These are phyloP conservation scores for Heliangelus exortis DNA, from an alignment of 2,797 vertebrate species.

Conservation along the genomic window DNA sequence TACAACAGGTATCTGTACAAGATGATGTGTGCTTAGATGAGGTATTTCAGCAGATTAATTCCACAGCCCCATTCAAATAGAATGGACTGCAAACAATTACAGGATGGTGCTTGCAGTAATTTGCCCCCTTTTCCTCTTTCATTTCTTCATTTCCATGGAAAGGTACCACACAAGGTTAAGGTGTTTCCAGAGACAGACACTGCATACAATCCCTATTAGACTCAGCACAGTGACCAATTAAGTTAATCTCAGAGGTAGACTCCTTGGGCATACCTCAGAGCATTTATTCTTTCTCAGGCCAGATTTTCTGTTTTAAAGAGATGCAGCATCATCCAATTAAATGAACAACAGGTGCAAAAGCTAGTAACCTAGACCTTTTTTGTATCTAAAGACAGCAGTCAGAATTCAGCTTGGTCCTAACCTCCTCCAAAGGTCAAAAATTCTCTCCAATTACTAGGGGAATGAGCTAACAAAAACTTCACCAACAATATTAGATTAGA, in stretches of 20 bases:
- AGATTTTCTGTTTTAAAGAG: conserved; percentile 55
- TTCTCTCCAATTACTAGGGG: conserved; percentile 51
- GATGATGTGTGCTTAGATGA: not conserved
- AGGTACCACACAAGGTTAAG: not conserved
- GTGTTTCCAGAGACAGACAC: not conserved
- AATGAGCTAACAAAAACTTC: conserved; percentile 41
- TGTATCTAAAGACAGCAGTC: conserved; percentile 39
- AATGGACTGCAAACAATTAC: not conserved
- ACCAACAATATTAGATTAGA: conserved; percentile 19
- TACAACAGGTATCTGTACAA: not conserved
- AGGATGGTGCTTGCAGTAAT: not conserved
- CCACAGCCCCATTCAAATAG: not conserved
- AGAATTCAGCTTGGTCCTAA: conserved; percentile 54
- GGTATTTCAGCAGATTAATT: not conserved
- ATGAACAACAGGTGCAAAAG: conserved; percentile 46
- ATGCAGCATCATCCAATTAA: conserved; percentile 57
- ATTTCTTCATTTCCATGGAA: not conserved
- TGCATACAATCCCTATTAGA: conserved; percentile 8
- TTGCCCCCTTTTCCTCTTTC: not conserved
- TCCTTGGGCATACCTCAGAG: conserved; percentile 36
- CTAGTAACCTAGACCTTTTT: conserved; percentile 53
- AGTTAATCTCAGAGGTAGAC: conserved; percentile 67
- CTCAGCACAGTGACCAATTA: conserved; percentile 67
- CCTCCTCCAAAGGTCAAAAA: conserved; percentile 40
- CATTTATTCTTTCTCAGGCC: conserved; percentile 21